Base-by-base conservation (phyloP, 92 coral and sea anemone genomes). In the Bergia sp. region DNA sequence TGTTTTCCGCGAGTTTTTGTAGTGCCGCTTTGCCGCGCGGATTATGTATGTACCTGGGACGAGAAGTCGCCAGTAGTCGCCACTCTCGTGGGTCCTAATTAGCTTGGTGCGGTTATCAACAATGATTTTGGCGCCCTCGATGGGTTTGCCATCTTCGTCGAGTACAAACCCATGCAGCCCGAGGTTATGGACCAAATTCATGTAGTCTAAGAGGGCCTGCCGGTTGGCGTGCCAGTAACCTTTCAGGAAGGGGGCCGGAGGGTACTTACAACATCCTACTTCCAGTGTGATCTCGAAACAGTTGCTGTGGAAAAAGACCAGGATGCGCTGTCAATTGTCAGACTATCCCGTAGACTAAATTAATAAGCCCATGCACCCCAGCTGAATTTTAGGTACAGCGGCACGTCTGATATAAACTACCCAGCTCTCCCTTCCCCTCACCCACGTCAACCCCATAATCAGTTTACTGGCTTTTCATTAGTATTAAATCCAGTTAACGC, bases 231-330 rank as follows among this genome's bases (percentile, higher is more conserved):
- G 47, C 99, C 99, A 97, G 90, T 93, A 91, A 65, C 90, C 92
- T 88, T 64, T 67, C 37, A 97, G 81, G 65, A 93, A 86, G 37
- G 66, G 75, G 21, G 97, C 95, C 21, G 94, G 96, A 1, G 99
- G 99, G 65, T 79, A 97, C 75, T 97, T 97, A 85, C 99, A 97
- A 89, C 99, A 97, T 53, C 97, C 96, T 80, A 97, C 91, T 72
- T 97, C 99, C 72, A 97, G 89, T 7, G 96, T 89, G 53, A 97
- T 93, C 83, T 95, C 99, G 57, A 97, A 97, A 77, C 99, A 97
- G 92, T 97, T 97, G 87, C 99, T 96, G 4, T 61, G 69, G 69
- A 21, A 23, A 76, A 18, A 39, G 80, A 41, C 45, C 80, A 89
- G 20, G 40, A 82, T 5, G 7, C 47, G 58, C 36, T 29, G 47